Percentiles rank a stretch among this genome's conserved stretches.
phyloP scores from a whole-genome alignment of 2,113 vertebrate genomes.

The Shinisaurus crocodilurus region DNA sequence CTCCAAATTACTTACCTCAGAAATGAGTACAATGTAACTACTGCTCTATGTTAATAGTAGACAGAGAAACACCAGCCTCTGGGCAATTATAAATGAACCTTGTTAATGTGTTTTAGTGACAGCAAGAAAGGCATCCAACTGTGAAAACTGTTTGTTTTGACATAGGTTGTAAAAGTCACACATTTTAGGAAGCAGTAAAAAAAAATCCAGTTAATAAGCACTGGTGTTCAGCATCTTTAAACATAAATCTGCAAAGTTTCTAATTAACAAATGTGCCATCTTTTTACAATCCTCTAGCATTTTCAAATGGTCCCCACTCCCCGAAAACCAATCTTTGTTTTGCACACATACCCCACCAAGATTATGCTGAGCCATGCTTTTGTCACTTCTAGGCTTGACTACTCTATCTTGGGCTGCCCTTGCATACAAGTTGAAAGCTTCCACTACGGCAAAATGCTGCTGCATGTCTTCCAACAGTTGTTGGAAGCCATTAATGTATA shows the following conservation, averaged over 20 bases:
- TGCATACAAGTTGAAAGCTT: not conserved
- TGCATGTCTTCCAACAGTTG: not conserved
- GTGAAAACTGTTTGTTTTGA: not conserved
- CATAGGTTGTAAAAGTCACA: not conserved
- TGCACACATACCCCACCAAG: not conserved
- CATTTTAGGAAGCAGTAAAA: not conserved
- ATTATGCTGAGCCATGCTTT: not conserved
- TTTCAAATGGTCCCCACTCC: not conserved
- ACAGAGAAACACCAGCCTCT: not conserved
- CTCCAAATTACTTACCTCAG: not conserved
- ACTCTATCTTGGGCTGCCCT: not conserved
- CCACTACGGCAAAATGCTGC: not conserved
- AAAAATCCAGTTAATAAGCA: not conserved
- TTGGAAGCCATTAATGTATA: not conserved
- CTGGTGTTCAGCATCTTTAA: not conserved
- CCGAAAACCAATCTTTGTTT: not conserved
- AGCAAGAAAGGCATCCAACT: slow-evolving; percentile 11
- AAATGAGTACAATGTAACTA: not conserved
- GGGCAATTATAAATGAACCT: slow-evolving; percentile 11
- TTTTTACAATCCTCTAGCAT: not conserved
- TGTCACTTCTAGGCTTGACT: not conserved
- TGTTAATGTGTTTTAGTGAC: slow-evolving; percentile 3
- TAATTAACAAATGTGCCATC: not conserved
- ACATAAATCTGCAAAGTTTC: not conserved
- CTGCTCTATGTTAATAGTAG: not conserved